phyloP scores from a whole-genome alignment of 37 sponge, comb jelly and placozoan genomes.

The Halisarca cf. caerulea region DNA sequence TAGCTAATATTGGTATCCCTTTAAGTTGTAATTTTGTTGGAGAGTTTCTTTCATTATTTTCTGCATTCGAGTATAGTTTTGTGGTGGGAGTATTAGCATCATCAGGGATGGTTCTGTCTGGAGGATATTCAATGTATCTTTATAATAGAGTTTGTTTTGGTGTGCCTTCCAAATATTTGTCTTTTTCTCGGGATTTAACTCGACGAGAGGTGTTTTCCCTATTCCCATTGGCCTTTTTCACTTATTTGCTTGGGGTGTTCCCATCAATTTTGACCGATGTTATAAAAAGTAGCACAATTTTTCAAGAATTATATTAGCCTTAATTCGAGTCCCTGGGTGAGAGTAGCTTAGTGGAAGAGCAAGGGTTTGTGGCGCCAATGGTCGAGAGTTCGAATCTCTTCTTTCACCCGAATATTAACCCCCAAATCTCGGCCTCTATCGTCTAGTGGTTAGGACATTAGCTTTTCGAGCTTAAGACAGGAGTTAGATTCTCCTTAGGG shows the following conservation, averaged over 20 bases:
- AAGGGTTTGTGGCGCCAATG: constrained; percentile 68
- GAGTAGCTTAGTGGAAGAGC: constrained; percentile 59
- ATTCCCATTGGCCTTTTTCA: constrained; percentile 54
- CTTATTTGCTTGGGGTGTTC: constrained; percentile 63
- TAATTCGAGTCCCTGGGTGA: background rate
- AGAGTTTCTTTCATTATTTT: constrained; percentile 78
- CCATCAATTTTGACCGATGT: constrained; percentile 49
- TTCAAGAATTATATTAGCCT: background rate
- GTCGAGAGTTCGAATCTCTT: constrained; percentile 80
- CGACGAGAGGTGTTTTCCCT: constrained; percentile 66
- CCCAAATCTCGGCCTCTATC: constrained; percentile 37
- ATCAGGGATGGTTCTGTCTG: constrained; percentile 63
- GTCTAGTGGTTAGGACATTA: constrained; percentile 80
- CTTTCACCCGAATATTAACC: constrained; percentile 13
- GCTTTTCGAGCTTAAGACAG: constrained; percentile 72
- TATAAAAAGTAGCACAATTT: constrained; percentile 43
- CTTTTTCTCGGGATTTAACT: constrained; percentile 62
- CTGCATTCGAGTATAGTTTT: constrained; percentile 75
- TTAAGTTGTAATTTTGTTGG: constrained; percentile 86
- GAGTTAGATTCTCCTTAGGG: constrained; percentile 76
- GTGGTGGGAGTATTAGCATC: constrained; percentile 63
- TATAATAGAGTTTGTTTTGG: constrained; percentile 91
- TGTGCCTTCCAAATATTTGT: constrained; percentile 43
- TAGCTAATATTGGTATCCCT: constrained; percentile 83
- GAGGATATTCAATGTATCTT: constrained; percentile 80